Evolutionary conservation across 92 coral and sea anemone genomes (phyloP), one percentile per base, ranked within the genome.

Genomic region (Galaxea fascicularis): DNA sequence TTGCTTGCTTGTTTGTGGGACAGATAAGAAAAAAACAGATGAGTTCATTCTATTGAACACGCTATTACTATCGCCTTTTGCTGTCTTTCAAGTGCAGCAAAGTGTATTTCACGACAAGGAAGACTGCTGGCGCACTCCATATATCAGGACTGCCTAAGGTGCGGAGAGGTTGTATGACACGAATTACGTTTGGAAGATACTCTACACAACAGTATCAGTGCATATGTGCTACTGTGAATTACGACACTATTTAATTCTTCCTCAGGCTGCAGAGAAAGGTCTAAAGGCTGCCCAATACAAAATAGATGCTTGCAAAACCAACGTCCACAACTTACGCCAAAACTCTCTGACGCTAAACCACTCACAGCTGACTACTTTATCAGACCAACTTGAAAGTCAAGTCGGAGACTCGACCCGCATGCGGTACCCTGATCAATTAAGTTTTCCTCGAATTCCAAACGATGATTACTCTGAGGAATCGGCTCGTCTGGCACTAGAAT

Each of bases 401-500:
- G 49, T 93, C 26, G 92, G 91, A 17, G 82, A 84, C 66, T 91
- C 96, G 22, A 71, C 93, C 27, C 92, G 96, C 75, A 93, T 93
- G 96, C 96, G 96, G 77, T 93, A 93, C 73, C 96, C 96, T 4
- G 96, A 93, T 80, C 84, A 79, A 47, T 68, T 88, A 68, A 18
- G 78, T 25, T 90, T 44, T 71, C 96, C 94, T 54, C 68, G 62
- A 49, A 90, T 93, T 66, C 96, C 96, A 16, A 86, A 86, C 80
- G 92, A 91, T 71, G 90, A 81, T 30, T 93, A 93, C 84, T 49
- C 88, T 2, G 44, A 20, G 11, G 51, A 73, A 31, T 82, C 44
- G 72, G 91, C 92, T 0, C 44, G 0, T 18, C 13, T 28, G 21
- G 96, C 96, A 1, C 13, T 79, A n/a, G 65, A 77, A 14, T 24